Evolutionary conservation across 1,140 invertebrate species (phyloP), one percentile per base, ranked within the genome.

Genomic region (Polyergus mexicanus): DNA sequence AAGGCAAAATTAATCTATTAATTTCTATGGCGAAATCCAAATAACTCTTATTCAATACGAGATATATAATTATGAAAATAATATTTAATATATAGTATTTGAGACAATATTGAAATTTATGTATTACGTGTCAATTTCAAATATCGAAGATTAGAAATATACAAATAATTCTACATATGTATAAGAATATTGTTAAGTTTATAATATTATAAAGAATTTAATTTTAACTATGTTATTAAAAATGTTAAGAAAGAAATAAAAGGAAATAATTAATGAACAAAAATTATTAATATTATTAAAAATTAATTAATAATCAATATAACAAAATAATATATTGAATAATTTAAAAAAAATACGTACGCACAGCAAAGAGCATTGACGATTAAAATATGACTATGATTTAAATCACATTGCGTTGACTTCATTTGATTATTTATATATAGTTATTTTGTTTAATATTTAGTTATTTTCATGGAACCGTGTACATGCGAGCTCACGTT

Each of bases 81-180:
- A 22, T n/a, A 54, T 35, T 72, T 54, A 71, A 47, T 32, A 35
- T 16, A 1, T 10, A 35, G 3, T 25, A 22, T 19, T 63, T 63
- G 44, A 62, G 44, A 62, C 32, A 6, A 63, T 63, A 60, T 63
- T 44, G 11, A 65, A 22, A 77, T 76, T 19, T 58, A 56, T 22
- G 3, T 41, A 16, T 65, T 65, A 32, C 7, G 8, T 76, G 8
- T 76, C 2, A 44, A 38, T 38, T 4, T 58, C 3, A 32, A 19
- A 60, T 13, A 13, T 58, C 1, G 2, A 41, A 41, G 10, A 76
- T 63, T 3, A 13, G 19, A 77, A 66, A 65, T 56, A 25, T 41
- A 60, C 16, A 11, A 1, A 44, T 16, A 7, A 38, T 11, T 38
- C 22, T 35, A 35, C 44, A 28, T 28, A 22, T 13, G 11, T 28